Evolutionary conservation across 2,113 vertebrate genomes (phyloP), one percentile per base, ranked within the genome.

Genomic region (Etia nguti): DNA sequence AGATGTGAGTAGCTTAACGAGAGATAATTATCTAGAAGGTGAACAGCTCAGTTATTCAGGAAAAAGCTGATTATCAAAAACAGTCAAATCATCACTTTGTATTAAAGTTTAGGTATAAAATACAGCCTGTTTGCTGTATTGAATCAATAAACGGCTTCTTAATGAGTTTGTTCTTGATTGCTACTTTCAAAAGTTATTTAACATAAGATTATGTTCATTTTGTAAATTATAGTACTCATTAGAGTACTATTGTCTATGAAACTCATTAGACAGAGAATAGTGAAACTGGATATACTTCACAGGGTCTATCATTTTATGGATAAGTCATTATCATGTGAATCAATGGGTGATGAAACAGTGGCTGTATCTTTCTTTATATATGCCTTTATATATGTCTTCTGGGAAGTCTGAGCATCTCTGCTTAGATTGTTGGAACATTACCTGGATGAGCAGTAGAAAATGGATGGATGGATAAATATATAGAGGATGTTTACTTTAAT

Each of bases 1-100:
- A 97, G 98, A 98, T 99, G 99, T 99, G 96, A 99, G 99, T 98
- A 62, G 8, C n/a, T 55, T 59, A 84, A n/a, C 56, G 57, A 57
- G 31, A 77, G 26, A 52, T 52, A 18, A 34, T 73, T 73, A 48
- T 73, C 18, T 4, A 77, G 46, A 77, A 31, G 4, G 10, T 4
- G 26, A 77, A 31, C 26, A 4, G 18, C 73, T 31, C 73, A 52
- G 50, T 34, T 31, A 52, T 77, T 77, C 11, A 16, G 43, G 43
- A 31, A 77, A 77, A 20, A 4, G 24, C 16, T 77, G 46, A n/a
- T 52, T n/a, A 31, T 77, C 43, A 75, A 26, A 43, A 43, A 13
- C 18, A 16, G 41, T 7, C 68, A 73, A 38, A 68, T 38, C 16
- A 8, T 29, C 15, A 11, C 4, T 48, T 75, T 75, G 10, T n/a